phyloP scores from a whole-genome alignment of 1,140 invertebrate genomes.

The Venturia canescens region DNA sequence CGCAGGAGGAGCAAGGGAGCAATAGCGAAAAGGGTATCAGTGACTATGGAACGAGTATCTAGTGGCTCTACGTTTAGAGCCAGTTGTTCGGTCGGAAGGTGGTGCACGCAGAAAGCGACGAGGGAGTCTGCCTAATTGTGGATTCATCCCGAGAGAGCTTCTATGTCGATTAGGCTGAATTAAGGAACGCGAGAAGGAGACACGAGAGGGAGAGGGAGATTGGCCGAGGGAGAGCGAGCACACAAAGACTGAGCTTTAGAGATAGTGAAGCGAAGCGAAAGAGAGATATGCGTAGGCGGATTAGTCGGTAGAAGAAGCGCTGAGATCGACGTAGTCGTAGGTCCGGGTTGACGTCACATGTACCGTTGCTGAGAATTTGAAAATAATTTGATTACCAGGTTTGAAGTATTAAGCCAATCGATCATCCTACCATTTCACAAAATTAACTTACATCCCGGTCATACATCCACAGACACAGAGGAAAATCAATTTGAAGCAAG shows the following conservation, averaged over 20 bases:
- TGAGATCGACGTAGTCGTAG: constrained; percentile 55
- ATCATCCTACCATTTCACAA: neutral
- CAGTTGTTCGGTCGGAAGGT: neutral
- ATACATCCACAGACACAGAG: neutral
- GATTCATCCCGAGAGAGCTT: constrained; percentile 39
- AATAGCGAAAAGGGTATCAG: constrained; percentile 14
- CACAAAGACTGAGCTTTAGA: constrained; percentile 39
- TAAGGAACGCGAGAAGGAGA: constrained; percentile 54
- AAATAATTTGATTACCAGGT: constrained; percentile 48
- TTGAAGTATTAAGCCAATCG: neutral
- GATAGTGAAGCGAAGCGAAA: neutral
- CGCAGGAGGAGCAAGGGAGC: neutral
- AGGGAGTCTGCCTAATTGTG: constrained; percentile 20
- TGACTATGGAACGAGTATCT: constrained; percentile 37
- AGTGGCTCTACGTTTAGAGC: constrained; percentile 53
- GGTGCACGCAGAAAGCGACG: constrained; percentile 9
- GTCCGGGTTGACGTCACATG: constrained; percentile 57
- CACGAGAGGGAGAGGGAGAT: constrained; percentile 28
- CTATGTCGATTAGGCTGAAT: constrained; percentile 66
- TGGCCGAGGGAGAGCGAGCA: constrained; percentile 7
- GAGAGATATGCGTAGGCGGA: constrained; percentile 38
- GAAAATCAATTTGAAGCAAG: neutral
- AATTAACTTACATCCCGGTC: neutral
- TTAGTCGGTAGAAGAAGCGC: constrained; percentile 13
- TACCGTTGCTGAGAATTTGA: constrained; percentile 31